A percentile compares a stretch with the other conserved stretches of the same genome.
These are phyloP conservation scores for Aurelia aurita complex sp. Pacific DNA, from an alignment of 30 jellyfish, hydroid and myxozoan genomes.

Conservation along the genomic window DNA sequence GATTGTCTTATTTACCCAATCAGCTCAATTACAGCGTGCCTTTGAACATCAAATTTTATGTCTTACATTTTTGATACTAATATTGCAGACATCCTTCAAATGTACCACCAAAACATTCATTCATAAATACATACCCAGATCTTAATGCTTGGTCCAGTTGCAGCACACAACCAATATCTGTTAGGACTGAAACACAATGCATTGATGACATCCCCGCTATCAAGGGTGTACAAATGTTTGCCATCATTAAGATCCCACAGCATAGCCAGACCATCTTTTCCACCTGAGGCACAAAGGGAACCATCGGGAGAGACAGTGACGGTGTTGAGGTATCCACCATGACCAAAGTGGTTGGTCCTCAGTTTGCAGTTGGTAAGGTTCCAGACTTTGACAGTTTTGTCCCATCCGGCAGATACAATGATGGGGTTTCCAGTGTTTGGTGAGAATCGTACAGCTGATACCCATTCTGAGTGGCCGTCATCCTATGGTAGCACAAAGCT, in stretches of 20 bases:
- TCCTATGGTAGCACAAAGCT: constrained; percentile 25
- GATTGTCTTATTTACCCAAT: too few species aligned
- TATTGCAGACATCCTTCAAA: too few species aligned
- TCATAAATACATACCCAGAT: constrained; percentile 85
- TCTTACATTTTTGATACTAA: too few species aligned
- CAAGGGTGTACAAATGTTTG: constrained; percentile 86
- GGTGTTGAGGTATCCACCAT: constrained; percentile 88
- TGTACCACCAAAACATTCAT: too few species aligned
- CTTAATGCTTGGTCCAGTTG: constrained; percentile 96
- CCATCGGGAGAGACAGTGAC: constrained; percentile 98
- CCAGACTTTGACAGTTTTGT: constrained; percentile 96
- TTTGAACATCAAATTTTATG: too few species aligned
- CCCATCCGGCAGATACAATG: constrained; percentile 99
- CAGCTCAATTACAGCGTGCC: too few species aligned
- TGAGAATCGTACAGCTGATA: constrained; percentile 90
- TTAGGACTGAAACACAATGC: constrained; percentile 97
- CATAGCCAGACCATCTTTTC: constrained; percentile 97
- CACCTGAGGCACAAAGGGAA: constrained; percentile 98
- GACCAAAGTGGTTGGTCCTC: constrained; percentile 96
- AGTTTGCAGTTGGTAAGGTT: constrained; percentile 93
- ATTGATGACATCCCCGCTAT: constrained; percentile 81
- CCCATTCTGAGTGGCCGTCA: constrained; percentile 97
- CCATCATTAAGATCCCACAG: constrained; percentile 98
- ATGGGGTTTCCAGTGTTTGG: constrained; percentile 90
- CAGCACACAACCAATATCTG: constrained; percentile 98